Evolutionary conservation across 2,888 invertebrate species (phyloP), one percentile per base, ranked within the genome.

Genomic region (Auanema freiburgensis): DNA sequence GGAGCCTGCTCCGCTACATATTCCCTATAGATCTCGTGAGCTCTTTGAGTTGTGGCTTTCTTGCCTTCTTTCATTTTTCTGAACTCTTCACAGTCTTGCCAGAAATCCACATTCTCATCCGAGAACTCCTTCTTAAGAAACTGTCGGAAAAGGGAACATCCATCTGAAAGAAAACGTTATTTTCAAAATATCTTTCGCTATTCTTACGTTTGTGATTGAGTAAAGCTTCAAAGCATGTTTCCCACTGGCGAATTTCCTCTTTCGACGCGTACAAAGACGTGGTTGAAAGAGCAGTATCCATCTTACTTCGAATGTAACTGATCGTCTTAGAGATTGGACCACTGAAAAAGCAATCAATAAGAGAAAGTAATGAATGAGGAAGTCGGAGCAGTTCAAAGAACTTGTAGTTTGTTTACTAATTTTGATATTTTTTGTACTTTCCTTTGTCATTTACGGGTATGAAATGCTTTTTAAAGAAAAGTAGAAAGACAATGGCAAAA

Each of bases 71-170:
- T 83, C 74, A 82, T 74, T 59, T 74, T 77, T 59, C 79, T 82
- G 72, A 76, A 82, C 57, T 83, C 78, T 49, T 82, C 79, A 49
- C 77, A 72, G 42, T 79, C 77, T 16, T 65, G 49, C 74, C 77
- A 79, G 57, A 82, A 82, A 46, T 82, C 80, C 57, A 83, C 66
- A 59, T 82, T 82, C 62, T 82, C 82, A 23, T 69, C 71, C 51
- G 72, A 72, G 65, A 77, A 72, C 62, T 83, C 80, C 42, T 73
- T 74, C 59, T 71, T 67, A 53, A 81, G 59, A 44, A 81, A 81
- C 55, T 77, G 74, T 1, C 76, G 73, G 72, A 81, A 81, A 43
- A 81, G 65, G 18, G 69, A 63, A 53, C 73, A 69, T 49, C 82
- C 82, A 55, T 66, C 79, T 81, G 72, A 58, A 79, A 72, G 57